A percentile compares a stretch with the other conserved stretches of the same genome.
Conservation (phyloP, 2,888 invertebrate genomes). For the Ceramica pisi region DNA sequence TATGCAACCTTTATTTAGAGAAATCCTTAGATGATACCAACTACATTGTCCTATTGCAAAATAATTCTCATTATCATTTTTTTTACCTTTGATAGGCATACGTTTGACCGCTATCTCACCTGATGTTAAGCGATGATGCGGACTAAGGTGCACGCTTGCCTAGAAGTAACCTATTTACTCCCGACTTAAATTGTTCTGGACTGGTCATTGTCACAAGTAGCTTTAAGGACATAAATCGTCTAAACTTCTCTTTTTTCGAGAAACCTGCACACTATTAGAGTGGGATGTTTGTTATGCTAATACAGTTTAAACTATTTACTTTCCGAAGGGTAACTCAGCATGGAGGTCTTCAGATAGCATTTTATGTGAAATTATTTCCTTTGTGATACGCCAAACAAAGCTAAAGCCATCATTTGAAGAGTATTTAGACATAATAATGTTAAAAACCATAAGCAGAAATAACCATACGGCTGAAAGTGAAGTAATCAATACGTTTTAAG, state of each 20-base stretch:
- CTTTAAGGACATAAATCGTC: not conserved
- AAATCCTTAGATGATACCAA: too few species aligned
- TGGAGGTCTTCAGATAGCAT: not conserved
- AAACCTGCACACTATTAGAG: too few species aligned
- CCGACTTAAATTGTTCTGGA: not conserved
- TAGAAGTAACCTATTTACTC: too few species aligned
- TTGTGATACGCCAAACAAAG: not conserved
- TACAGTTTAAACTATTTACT: not conserved
- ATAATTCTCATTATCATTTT: too few species aligned
- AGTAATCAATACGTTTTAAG: constrained; percentile 21
- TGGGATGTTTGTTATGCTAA: too few species aligned
- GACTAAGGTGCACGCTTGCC: too few species aligned
- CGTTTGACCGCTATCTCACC: too few species aligned
- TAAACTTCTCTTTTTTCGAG: too few species aligned
- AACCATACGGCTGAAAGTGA: not conserved
- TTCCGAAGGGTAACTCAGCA: not conserved
- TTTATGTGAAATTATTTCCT: not conserved
- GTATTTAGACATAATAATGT: not conserved
- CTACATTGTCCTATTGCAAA: not conserved
- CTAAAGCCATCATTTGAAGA: not conserved
- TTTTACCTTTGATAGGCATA: too few species aligned
- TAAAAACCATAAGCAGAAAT: not conserved
- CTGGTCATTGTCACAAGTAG: not conserved
- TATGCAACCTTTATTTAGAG: not conserved
- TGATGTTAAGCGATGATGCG: too few species aligned